A percentile compares a stretch with the other conserved stretches of the same genome.
phyloP scores from a whole-genome alignment of 2,113 vertebrate species.

The Tetraodon nigroviridis region DNA sequence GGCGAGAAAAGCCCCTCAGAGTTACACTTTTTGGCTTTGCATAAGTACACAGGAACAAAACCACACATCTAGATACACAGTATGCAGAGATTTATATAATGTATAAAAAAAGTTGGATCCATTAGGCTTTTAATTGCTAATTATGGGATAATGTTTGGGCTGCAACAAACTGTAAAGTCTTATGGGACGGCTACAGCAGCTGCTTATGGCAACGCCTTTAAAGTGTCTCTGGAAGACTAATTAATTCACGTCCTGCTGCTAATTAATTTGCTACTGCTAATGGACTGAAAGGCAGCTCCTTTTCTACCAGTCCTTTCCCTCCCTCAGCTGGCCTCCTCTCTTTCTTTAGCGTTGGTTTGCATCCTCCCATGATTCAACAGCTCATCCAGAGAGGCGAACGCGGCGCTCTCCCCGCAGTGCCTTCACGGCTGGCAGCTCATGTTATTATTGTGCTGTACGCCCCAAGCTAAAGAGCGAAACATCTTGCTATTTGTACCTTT shows the following conservation, averaged over 20 bases:
- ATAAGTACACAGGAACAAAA: constrained; percentile 15
- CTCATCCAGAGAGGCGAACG: constrained; percentile 25
- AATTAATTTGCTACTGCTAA: constrained; percentile 72
- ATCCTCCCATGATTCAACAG: constrained; percentile 23
- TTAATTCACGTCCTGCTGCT: constrained; percentile 71
- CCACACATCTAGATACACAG: constrained; percentile 1
- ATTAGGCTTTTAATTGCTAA: constrained; percentile 61
- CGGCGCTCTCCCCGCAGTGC: constrained; percentile 19
- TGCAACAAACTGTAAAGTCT: constrained; percentile 52
- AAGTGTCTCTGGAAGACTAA: constrained; percentile 64
- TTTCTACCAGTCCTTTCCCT: constrained; percentile 30
- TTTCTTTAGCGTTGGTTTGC: constrained; percentile 13
- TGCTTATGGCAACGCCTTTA: constrained; percentile 57
- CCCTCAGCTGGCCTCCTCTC: constrained; percentile 18
- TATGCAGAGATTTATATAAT: constrained; percentile 15
- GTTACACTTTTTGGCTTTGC: constrained; percentile 1
- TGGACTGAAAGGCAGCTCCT: constrained; percentile 73
- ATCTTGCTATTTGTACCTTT: constrained; percentile 63
- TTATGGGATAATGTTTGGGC: constrained; percentile 56
- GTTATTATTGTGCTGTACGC: constrained; percentile 49
- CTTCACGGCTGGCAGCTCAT: constrained; percentile 58
- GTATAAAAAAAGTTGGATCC: constrained; percentile 13
- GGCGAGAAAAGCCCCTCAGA: background rate
- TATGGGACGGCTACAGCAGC: constrained; percentile 48
- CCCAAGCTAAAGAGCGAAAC: constrained; percentile 47